Evolutionary conservation across 2,797 vertebrate species (phyloP), one percentile per base, ranked within the genome.

Genomic region (Myotis daubentonii): DNA sequence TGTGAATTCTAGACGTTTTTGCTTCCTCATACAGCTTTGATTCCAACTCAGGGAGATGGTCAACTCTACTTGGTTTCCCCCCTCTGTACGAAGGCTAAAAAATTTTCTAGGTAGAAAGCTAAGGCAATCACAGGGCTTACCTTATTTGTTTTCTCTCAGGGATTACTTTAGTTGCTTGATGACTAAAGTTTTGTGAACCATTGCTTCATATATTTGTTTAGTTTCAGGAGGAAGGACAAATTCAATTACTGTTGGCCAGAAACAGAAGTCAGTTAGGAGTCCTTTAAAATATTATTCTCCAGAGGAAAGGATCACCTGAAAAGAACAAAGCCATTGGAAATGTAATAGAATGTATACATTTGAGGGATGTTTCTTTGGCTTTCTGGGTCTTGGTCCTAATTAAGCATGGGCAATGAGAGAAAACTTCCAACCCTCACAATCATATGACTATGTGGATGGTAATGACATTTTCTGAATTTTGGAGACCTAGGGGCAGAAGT

Each of bases 271-370:
- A 57, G 20, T 71, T 80, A 38, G 17, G 49, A 89, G 47, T 76
- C 80, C 79, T 92, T 92, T 83, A 55, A 96, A 82, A 89, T 83
- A 81, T 55, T 91, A 23, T 68, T 87, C 68, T 88, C 89, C 16
- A 70, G 71, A 83, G 71, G 57, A 87, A 84, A 76, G 25, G 25
- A n/a, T 84, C 33, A 80, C 72, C 51, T 44, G 20, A 87, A 30
- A 36, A 95, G 22, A 53, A 51, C 51, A 87, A 71, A 95, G 60
- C 20, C 47, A 41, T 84, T 75, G 75, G 38, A 87, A 89, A 75
- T 72, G 49, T 12, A 80, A 62, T 25, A 53, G 17, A 65, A 51
- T 36, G 68, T 51, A 53, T 80, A 81, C 41, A 87, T 30, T 38
- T 80, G 16, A 86, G 44, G 23, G 23, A 11, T 70, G 23, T 74